These are phyloP conservation scores for Drosophila quinaria DNA, from an alignment of 2,888 invertebrate species.

Conservation along the genomic window DNA sequence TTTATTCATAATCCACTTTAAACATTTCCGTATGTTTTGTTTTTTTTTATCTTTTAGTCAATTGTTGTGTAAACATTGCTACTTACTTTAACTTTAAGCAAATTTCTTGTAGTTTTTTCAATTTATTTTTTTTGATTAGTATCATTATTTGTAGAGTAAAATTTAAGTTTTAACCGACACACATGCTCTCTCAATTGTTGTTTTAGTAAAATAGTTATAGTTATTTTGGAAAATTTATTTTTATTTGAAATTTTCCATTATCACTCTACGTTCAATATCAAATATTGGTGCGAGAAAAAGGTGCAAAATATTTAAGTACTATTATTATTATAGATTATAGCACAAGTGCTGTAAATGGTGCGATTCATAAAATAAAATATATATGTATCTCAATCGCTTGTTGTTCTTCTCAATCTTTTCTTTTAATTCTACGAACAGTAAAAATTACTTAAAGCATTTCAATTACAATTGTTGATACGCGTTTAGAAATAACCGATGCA, in stretches of 20 bases:
- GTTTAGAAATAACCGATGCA: slow-evolving; percentile 45
- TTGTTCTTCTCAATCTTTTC: background rate
- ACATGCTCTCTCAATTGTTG: slow-evolving; percentile 47
- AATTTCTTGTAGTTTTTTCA: slow-evolving; percentile 8
- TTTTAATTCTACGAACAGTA: slow-evolving; percentile 51
- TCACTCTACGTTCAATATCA: slow-evolving; percentile 79
- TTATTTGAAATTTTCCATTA: slow-evolving; percentile 42
- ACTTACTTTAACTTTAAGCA: slow-evolving; percentile 57
- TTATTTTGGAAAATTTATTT: slow-evolving; percentile 39
- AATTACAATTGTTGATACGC: slow-evolving; percentile 50
- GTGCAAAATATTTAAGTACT: slow-evolving; percentile 64
- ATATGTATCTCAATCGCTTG: slow-evolving; percentile 19
- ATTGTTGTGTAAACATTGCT: slow-evolving; percentile 65
- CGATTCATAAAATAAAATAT: slow-evolving; percentile 20
- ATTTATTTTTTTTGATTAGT: slow-evolving; percentile 33
- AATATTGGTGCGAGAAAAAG: slow-evolving; percentile 77
- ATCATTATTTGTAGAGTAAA: slow-evolving; percentile 37
- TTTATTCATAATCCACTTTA: slow-evolving; percentile 53
- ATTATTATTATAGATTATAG: slow-evolving; percentile 36
- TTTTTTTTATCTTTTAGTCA: slow-evolving; percentile 44
- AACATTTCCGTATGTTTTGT: slow-evolving; percentile 35
- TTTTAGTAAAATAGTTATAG: slow-evolving; percentile 63
- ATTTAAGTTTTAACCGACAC: slow-evolving; percentile 57
- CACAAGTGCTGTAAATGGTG: slow-evolving; percentile 54
- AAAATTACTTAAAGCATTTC: slow-evolving; percentile 65